A percentile compares a stretch with the other conserved stretches of the same genome.
Conservation (phyloP, 1,140 invertebrate species). For the Sipha flava region DNA sequence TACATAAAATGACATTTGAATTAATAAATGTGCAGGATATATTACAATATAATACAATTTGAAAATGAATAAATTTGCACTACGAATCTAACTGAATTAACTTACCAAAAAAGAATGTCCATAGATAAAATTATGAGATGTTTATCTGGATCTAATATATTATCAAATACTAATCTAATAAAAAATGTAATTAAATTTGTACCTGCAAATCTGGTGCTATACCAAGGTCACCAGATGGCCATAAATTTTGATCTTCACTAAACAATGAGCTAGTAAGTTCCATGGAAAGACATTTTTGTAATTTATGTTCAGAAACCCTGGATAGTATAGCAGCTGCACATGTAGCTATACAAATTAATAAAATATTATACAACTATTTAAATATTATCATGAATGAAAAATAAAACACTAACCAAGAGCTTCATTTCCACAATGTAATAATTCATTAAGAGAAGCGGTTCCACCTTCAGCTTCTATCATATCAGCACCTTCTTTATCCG, state of each 20-base stretch:
- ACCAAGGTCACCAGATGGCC: constrained; percentile 70
- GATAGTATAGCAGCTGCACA: constrained; percentile 96
- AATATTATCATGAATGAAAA: background rate
- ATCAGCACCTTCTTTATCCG: constrained; percentile 93
- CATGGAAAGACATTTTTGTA: constrained; percentile 89
- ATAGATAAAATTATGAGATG: background rate
- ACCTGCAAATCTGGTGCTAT: constrained; percentile 83
- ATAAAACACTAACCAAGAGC: constrained; percentile 45
- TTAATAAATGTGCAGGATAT: background rate
- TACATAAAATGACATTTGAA: background rate
- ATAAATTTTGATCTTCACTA: constrained; percentile 73
- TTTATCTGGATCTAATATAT: background rate
- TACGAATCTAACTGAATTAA: background rate
- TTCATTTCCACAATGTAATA: constrained; percentile 90
- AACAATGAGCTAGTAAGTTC: constrained; percentile 89
- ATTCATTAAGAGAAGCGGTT: constrained; percentile 87
- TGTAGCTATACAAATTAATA: constrained; percentile 57
- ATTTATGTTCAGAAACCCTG: constrained; percentile 96
- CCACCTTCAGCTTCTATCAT: constrained; percentile 95
- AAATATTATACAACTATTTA: background rate
- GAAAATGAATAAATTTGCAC: background rate
- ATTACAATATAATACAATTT: background rate
- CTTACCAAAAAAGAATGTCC: background rate
- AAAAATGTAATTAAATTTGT: constrained; percentile 36
- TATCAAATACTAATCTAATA: background rate